Base-by-base conservation (phyloP, 2,113 vertebrate genomes). In the Scortum barcoo region DNA sequence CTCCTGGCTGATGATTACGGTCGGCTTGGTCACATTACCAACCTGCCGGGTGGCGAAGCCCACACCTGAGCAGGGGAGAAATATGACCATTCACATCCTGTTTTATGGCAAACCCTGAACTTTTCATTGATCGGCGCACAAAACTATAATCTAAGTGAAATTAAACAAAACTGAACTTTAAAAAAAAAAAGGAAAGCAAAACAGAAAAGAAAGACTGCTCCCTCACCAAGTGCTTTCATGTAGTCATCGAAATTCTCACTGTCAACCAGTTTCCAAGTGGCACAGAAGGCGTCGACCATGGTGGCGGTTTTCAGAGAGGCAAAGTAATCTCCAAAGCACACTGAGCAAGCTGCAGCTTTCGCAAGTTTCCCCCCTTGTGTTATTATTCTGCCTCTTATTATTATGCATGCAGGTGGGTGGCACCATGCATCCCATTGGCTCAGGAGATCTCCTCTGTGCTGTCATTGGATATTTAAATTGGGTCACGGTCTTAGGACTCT, bases 221-320 rank as follows among this genome's bases (percentile, higher is more conserved):
- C 96, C 97, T 88, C 94, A 99, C 98, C 97, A 1, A 98, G 86
- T 2, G 96, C 95, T 92, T 97, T 98, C 97, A 99, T 97, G 78
- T 98, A 99, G 10, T 97, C 97, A 68, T 99, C 97, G 69, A 98
- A 99, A 80, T 99, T 97, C 57, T 98, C 96, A 85, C 97, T 97
- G 87, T 97, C 96, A 3, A 95, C 95, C 92, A 99, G 93, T 85
- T 97, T 98, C 97, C 98, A 99, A 65, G 96, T 97, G 87, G 95
- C 97, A 91, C 96, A 97, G 93, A 99, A 99, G 85, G 97, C 95
- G 62, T 99, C 97, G 77, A 96, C 97, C 97, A 99, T 99, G 93
- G 84, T 93, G 84, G 78, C 38, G 75, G 60, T 69, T 86, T 85
- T 17, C 22, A 80, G 74, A 63, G 80, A 73, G 86, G 63, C 83